A percentile compares a stretch with the other conserved stretches of the same genome.
Conservation (phyloP, 2,113 vertebrate genomes). For the Periophthalmus modestus region DNA sequence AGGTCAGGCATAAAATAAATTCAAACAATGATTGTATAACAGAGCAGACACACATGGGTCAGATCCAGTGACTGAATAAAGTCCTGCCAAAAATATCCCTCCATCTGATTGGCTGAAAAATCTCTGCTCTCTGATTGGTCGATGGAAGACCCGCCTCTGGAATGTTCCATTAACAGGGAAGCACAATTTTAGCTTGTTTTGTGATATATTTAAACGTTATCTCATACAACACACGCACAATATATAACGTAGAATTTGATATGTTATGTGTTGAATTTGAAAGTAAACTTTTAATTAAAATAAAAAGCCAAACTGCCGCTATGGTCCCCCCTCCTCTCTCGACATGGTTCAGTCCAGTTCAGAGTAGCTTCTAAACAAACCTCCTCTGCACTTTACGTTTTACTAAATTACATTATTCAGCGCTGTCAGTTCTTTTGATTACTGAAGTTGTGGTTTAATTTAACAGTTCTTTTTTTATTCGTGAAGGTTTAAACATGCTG, state of each 20-base stretch:
- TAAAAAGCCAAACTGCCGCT: no score
- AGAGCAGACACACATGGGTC: no score
- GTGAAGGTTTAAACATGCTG: conserved; percentile 47
- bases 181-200: background rate
- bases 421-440: background rate
- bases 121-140: conserved; percentile 58
- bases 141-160: conserved; percentile 42
- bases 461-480: background rate
- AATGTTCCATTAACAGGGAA: conserved; percentile 29
- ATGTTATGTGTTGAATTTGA: background rate
- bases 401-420: background rate
- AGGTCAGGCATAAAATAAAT: no score
- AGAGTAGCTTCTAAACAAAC: background rate
- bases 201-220: background rate
- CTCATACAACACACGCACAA: background rate
- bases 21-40: no score
- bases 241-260: background rate
- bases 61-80: background rate
- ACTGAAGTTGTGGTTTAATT: background rate
- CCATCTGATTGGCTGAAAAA: conserved; percentile 54
- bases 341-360: background rate
- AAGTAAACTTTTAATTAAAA: background rate
- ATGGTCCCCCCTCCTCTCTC: background rate
- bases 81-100: conserved; percentile 34
- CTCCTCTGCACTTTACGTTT: background rate